These are phyloP conservation scores for Pocillopora grandis DNA, from an alignment of 92 coral and sea anemone genomes.

Conservation along the genomic window DNA sequence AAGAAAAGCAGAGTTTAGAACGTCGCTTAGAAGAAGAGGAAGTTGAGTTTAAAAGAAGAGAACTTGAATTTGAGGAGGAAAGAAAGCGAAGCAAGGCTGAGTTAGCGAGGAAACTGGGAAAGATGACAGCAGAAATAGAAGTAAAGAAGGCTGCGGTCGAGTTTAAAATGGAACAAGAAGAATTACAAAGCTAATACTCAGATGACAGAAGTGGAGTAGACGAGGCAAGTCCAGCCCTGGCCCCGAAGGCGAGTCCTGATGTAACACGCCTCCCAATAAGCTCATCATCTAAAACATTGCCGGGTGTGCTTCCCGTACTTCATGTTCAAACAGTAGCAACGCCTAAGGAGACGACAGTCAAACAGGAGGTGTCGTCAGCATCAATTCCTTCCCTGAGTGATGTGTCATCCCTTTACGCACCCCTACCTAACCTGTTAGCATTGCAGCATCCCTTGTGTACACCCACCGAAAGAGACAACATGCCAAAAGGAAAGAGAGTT, in stretches of 20 bases:
- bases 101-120: neutral
- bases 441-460: neutral
- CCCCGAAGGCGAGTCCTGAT: neutral
- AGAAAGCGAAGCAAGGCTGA: constrained; percentile 1
- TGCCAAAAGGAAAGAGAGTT: neutral
- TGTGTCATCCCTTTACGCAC: neutral
- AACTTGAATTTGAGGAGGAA: neutral
- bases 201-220: neutral
- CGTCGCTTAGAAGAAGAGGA: neutral
- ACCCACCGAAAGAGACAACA: neutral
- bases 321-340: too few species aligned
- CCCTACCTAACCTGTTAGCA: neutral
- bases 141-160: neutral
- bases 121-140: neutral
- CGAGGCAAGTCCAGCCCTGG: neutral
- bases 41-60: neutral
- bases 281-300: neutral
- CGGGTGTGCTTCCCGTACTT: too few species aligned
- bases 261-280: neutral
- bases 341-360: too few species aligned
- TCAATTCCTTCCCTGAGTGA: neutral
- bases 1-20: neutral
- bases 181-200: neutral
- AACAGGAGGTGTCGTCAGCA: neutral
- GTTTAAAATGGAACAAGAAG: neutral